Conservation (phyloP, 2,888 invertebrate genomes). For the Limnephilus marmoratus region DNA sequence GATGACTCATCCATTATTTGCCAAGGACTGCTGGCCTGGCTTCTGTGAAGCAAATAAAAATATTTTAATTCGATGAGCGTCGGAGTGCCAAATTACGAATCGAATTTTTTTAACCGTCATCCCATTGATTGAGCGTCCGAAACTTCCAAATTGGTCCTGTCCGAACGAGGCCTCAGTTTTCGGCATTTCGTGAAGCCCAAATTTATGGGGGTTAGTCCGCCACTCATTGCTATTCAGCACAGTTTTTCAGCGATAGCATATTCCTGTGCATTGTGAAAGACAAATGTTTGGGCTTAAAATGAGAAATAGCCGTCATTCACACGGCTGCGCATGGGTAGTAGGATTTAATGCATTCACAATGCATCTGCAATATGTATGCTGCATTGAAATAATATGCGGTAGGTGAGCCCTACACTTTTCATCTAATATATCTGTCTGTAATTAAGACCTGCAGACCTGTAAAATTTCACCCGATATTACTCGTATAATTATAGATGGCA, state of each 20-base stretch:
- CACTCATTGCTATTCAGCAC: slow-evolving; percentile 43
- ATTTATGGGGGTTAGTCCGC: neutral
- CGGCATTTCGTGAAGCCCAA: neutral
- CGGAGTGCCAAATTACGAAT: neutral
- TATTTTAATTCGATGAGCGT: neutral
- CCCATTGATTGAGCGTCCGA: neutral
- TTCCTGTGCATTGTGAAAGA: slow-evolving; percentile 40
- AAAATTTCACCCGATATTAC: too few relatives aligned
- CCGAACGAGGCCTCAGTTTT: neutral
- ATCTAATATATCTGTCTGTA: too few relatives aligned
- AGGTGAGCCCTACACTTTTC: neutral
- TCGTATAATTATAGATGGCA: too few relatives aligned
- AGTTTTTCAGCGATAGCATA: slow-evolving; percentile 38
- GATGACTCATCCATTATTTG: neutral
- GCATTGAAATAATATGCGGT: neutral
- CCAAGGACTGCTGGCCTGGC: neutral
- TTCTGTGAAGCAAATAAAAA: neutral
- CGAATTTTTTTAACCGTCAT: neutral
- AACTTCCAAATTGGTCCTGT: neutral
- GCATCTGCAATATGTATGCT: slow-evolving; percentile 33
- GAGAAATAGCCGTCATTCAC: slow-evolving; percentile 57
- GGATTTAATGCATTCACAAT: slow-evolving; percentile 45
- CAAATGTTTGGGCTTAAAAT: slow-evolving; percentile 60
- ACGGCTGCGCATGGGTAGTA: slow-evolving; percentile 33
- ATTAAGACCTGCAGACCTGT: too few relatives aligned